Percentiles rank a stretch among this genome's conserved stretches.
Conservation (phyloP, 2,797 vertebrate genomes). For the Cuculus canorus region DNA sequence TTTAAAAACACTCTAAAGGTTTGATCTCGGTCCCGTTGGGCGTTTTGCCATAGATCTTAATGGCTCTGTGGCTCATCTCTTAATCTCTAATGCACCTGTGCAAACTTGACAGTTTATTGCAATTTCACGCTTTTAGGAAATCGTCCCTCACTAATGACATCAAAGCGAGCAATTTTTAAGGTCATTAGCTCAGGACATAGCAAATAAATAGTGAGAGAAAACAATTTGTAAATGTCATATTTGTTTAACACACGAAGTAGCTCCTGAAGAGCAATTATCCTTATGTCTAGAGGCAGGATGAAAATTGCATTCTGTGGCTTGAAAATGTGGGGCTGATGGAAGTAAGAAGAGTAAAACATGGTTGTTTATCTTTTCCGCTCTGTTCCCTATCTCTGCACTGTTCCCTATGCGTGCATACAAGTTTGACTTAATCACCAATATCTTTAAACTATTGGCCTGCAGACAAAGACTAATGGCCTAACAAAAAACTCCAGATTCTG, state of each 20-base stretch:
- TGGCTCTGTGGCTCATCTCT: slow-evolving; percentile 56
- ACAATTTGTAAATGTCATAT: slow-evolving; percentile 60
- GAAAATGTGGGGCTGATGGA: slow-evolving; percentile 3
- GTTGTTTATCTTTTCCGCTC: background rate
- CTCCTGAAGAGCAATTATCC: slow-evolving; percentile 54
- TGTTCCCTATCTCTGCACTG: background rate
- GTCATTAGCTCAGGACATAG: slow-evolving; percentile 54
- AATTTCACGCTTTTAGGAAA: slow-evolving; percentile 58
- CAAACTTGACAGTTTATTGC: slow-evolving; percentile 63
- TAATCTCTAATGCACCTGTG: slow-evolving; percentile 69
- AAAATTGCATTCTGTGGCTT: slow-evolving; percentile 35
- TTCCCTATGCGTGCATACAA: background rate
- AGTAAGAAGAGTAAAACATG: background rate
- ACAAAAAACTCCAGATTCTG: background rate
- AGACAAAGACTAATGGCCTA: background rate
- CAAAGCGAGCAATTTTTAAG: slow-evolving; percentile 54
- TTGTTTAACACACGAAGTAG: slow-evolving; percentile 43
- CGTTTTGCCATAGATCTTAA: slow-evolving; percentile 55
- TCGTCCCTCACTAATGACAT: slow-evolving; percentile 1
- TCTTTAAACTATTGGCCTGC: background rate
- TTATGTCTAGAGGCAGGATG: slow-evolving; percentile 44
- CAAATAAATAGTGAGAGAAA: slow-evolving; percentile 59
- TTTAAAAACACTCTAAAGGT: slow-evolving; percentile 30
- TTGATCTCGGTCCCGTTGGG: slow-evolving; percentile 47
- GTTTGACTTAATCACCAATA: background rate